Evolutionary conservation across 92 coral and sea anemone genomes (phyloP), one percentile per base, ranked within the genome.

Genomic region (Bergia sp.): DNA sequence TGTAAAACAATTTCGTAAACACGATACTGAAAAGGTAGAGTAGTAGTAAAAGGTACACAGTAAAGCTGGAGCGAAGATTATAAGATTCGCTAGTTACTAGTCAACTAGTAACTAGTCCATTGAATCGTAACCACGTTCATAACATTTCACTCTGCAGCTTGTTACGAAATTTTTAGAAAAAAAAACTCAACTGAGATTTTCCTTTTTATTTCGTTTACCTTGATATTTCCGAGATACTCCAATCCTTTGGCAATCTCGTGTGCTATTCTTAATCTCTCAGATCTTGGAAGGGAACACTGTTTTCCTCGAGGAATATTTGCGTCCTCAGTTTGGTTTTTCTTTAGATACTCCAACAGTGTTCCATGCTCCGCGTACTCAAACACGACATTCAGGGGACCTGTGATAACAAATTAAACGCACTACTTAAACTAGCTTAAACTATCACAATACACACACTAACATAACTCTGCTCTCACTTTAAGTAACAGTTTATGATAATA

Each of bases 301-400:
- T 77, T 88, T 69, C 44, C 86, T 0, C 86, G 67, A 38, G 84
- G 58, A 50, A 37, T 71, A 11, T 45, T 78, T n/a, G 72, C 83
- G 57, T 93, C 86, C 6, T 76, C 89, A 78, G 71, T 73, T 72
- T 91, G 94, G 76, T 95, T 91, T 81, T 86, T 66, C 4, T 65
- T 92, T 12, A 95, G 94, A 73, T 91, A 95, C n/a, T 92, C 86
- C 77, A 93, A 85, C 58, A 95, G 82, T 20, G 77, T 87, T 1
- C 94, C 98, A 36, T 91, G 86, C 50, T 93, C 94, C 5, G 94
- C 92, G 81, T 88, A 89, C 64, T 95, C 98, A 82, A 91, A 91
- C 61, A 93, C 77, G 21, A 94, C 90, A 64, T 88, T 89, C 65
- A 91, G 90, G 21, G 96, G 96, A 66, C 93, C 96, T 94, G 83